phyloP scores from a whole-genome alignment of 2,797 vertebrate genomes.

The Gorsachius magnificus region DNA sequence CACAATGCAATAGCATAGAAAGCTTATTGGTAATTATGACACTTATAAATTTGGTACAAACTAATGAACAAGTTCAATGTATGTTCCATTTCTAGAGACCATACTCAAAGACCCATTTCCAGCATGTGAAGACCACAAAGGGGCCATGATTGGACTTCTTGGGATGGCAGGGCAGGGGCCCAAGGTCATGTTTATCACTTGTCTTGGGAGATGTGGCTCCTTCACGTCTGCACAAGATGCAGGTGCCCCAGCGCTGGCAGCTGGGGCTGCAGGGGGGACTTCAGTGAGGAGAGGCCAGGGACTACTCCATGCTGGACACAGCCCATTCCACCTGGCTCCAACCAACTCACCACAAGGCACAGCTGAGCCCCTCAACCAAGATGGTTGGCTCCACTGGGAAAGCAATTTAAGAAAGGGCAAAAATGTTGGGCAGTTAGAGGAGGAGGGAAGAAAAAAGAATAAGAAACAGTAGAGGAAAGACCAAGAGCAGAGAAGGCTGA shows the following conservation, averaged over 20 bases:
- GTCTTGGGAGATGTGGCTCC: not conserved
- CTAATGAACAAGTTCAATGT: not conserved
- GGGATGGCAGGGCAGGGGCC: not conserved
- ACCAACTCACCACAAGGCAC: not conserved
- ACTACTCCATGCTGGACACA: not conserved
- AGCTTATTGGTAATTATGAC: not conserved
- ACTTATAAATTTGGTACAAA: not conserved
- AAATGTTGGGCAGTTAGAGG: not conserved
- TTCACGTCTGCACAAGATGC: not conserved
- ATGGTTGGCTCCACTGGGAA: not conserved
- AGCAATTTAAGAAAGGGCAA: not conserved
- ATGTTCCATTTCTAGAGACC: not conserved
- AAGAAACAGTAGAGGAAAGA: not conserved
- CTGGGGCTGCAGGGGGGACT: fast-evolving
- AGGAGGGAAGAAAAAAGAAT: not conserved
- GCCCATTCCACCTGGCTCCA: not conserved
- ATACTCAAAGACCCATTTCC: not conserved
- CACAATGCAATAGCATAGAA: not conserved
- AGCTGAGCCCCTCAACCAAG: not conserved
- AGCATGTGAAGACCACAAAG: not conserved
- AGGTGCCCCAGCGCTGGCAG: not conserved
- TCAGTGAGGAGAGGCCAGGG: not conserved
- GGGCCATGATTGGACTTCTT: not conserved
- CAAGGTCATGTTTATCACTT: not conserved
- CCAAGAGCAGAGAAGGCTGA: not conserved